Evolutionary conservation across 1,140 invertebrate genomes (phyloP), one percentile per base, ranked within the genome.

Genomic region (Orchesella cincta): DNA sequence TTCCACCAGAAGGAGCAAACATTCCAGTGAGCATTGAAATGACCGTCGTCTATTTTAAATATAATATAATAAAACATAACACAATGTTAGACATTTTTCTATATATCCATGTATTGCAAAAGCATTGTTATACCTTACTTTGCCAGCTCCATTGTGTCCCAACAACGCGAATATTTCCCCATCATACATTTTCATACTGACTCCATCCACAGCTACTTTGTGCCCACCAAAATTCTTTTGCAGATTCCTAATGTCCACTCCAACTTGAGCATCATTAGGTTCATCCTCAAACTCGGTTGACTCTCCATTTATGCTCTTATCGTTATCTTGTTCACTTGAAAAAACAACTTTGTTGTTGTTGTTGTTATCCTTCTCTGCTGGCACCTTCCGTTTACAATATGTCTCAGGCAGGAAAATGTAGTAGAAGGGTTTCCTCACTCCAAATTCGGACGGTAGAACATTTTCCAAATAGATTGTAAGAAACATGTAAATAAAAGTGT

Each of bases 1-100:
- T 89, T 1, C 93, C 93, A 72, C 85, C 87, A 0, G 90, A 90
- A 28, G 92, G 90, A 1, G 89, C 87, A 34, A 91, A 87, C 83
- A 94, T 89, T 31, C 93, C 93, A 91, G 78, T n/a, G 12, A 12
- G 28, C 5, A 64, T 64, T 23, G 5, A 64, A 5, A 64, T 26
- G 18, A 20, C 39, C 16, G 23, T 39, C 16, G 35, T 73, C 82
- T 89, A n/a, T n/a, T n/a, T n/a, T n/a, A n/a, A n/a, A n/a, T n/a
- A n/a, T n/a, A n/a, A n/a, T n/a, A n/a, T n/a, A n/a, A n/a, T n/a
- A n/a, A n/a, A n/a, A n/a, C n/a, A n/a, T n/a, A n/a, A n/a, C n/a
- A n/a, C n/a, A n/a, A n/a, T n/a, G n/a, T n/a, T n/a, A n/a, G n/a
- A n/a, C n/a, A n/a, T n/a, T n/a, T n/a, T n/a, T n/a, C n/a, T n/a